Percentiles rank a stretch among this genome's conserved stretches.
These are phyloP conservation scores for Melitaea athalia DNA, from an alignment of 2,888 invertebrate species.

Conservation along the genomic window DNA sequence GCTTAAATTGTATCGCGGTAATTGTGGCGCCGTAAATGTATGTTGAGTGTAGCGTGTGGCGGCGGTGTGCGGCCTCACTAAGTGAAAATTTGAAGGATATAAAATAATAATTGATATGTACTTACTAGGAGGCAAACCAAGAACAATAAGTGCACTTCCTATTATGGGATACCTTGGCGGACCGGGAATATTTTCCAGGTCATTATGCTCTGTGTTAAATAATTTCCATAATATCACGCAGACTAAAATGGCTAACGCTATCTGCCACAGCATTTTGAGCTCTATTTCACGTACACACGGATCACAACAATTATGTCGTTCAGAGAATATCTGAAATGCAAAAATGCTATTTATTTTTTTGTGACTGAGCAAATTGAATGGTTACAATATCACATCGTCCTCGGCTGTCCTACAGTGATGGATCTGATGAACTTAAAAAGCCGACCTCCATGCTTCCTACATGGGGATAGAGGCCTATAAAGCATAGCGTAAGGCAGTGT, in stretches of 20 bases:
- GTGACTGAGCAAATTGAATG: background rate
- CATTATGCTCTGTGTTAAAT: constrained; percentile 46
- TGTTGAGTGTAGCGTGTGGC: too few species aligned
- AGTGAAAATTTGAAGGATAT: background rate
- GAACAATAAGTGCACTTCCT: constrained; percentile 49
- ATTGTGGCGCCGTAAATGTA: too few species aligned
- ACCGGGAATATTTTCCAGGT: constrained; percentile 55
- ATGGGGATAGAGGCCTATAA: too few species aligned
- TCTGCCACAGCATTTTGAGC: constrained; percentile 37
- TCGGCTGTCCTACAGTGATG: too few species aligned
- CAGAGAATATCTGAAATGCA: background rate
- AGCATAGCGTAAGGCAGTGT: too few species aligned
- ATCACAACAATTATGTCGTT: background rate
- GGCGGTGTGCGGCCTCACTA: too few species aligned
- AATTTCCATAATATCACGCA: constrained; percentile 41
- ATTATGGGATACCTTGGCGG: constrained; percentile 53
- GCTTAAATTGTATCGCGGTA: too few species aligned
- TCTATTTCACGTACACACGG: background rate
- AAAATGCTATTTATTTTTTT: background rate
- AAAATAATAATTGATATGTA: background rate
- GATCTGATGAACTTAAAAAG: too few species aligned
- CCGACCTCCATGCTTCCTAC: too few species aligned
- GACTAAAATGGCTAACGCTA: constrained; percentile 30
- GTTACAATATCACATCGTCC: too few species aligned
- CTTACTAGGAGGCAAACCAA: constrained; percentile 45